Percentiles rank a stretch among this genome's conserved stretches.
Evolutionary conservation across 2,888 invertebrate genomes (phyloP).

Genomic region (Acheta domesticus): DNA sequence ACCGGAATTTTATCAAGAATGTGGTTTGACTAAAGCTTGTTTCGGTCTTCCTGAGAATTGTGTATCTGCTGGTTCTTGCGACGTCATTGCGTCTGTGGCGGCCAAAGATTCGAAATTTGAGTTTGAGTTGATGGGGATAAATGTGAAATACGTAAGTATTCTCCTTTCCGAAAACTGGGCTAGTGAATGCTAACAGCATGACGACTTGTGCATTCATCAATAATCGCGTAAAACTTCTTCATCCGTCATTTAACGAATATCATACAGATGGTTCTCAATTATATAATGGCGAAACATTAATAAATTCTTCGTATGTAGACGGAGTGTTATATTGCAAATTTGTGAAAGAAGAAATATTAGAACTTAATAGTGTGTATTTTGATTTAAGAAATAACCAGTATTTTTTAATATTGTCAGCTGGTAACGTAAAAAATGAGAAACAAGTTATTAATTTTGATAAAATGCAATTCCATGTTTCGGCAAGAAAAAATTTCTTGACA

Average conservation of each 20-base stretch:
- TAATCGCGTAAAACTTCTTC: not conserved
- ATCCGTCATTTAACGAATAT: not conserved
- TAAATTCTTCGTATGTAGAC: not conserved
- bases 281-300: not conserved
- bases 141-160: not conserved
- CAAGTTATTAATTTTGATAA: too few species aligned
- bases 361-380: not conserved
- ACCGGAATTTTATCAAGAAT: not conserved
- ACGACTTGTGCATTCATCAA: not conserved
- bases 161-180: not conserved
- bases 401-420: not conserved
- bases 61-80: not conserved
- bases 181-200: not conserved
- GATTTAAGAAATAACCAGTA: not conserved
- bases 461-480: too few species aligned
- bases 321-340: not conserved
- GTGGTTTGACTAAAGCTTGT: not conserved
- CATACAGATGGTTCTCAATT: not conserved
- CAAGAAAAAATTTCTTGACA: too few species aligned
- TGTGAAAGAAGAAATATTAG: not conserved
- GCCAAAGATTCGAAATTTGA: not conserved
- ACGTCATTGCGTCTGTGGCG: not conserved
- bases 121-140: not conserved
- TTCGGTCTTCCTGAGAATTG: not conserved
- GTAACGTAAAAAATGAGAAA: too few species aligned